phyloP scores from a whole-genome alignment of 2,113 vertebrate genomes.

The Dromas ardeola region DNA sequence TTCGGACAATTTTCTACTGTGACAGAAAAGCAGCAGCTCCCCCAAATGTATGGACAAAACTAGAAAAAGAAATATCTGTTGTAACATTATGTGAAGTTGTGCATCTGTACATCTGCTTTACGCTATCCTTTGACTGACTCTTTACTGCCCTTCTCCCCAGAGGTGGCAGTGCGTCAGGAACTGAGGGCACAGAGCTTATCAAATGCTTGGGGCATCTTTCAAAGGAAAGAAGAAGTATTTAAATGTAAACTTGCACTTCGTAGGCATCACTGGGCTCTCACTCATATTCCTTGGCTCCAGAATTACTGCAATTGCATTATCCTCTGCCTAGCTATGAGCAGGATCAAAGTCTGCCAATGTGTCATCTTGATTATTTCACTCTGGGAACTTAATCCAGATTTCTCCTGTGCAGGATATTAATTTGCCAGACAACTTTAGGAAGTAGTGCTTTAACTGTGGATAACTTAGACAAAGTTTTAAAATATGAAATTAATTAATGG shows the following conservation, averaged over 20 bases:
- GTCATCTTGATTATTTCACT: neutral
- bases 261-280: neutral
- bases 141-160: neutral
- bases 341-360: neutral
- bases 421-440: neutral
- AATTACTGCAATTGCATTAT: neutral
- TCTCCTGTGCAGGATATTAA: neutral
- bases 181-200: neutral
- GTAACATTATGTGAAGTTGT: neutral
- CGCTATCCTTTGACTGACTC: neutral
- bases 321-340: neutral
- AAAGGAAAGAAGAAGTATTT: neutral
- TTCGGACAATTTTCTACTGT: neutral
- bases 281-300: neutral
- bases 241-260: neutral
- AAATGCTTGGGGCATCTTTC: neutral
- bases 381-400: neutral
- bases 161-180: neutral
- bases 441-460: neutral
- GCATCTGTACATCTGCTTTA: neutral
- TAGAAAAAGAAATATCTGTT: neutral
- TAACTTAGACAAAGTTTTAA: neutral
- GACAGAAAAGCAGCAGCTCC: neutral
- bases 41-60: neutral
- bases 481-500: neutral